These are phyloP conservation scores for Channa striata DNA, from an alignment of 2,797 vertebrate species.

Conservation along the genomic window DNA sequence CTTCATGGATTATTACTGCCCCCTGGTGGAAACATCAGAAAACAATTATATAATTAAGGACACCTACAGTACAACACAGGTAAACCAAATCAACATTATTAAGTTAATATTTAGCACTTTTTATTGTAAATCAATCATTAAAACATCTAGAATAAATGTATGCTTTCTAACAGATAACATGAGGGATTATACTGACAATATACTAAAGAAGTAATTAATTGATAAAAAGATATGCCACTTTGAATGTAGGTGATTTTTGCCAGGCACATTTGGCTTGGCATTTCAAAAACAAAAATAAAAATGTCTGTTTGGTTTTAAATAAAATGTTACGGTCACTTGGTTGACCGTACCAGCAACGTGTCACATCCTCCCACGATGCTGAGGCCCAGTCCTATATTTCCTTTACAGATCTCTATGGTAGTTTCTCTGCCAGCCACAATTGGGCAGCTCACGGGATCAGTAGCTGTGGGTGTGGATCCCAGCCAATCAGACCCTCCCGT, in stretches of 20 bases:
- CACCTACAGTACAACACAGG: neutral
- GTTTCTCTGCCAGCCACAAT: constrained; percentile 91
- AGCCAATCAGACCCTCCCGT: constrained; percentile 79
- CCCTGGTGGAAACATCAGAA: constrained; percentile 83
- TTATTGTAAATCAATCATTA: neutral
- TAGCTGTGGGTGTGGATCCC: constrained; percentile 79
- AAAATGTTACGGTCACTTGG: neutral
- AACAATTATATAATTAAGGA: constrained; percentile 18
- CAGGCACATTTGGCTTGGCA: neutral
- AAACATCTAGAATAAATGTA: neutral
- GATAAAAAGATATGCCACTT: neutral
- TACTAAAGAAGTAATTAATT: neutral
- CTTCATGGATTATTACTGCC: constrained; percentile 95
- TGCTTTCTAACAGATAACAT: neutral
- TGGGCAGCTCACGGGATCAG: constrained; percentile 87
- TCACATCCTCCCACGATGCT: constrained; percentile 96
- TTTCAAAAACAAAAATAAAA: constrained; percentile 1
- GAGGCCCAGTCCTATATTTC: constrained; percentile 90
- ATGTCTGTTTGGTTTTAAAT: neutral
- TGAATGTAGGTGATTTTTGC: neutral
- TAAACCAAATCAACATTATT: neutral
- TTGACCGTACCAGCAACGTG: constrained; percentile 89
- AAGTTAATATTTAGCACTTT: neutral
- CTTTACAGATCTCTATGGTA: constrained; percentile 93
- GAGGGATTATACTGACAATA: neutral